Evolutionary conservation across 2,113 vertebrate species (phyloP), one percentile per base, ranked within the genome.

Genomic region (Gavia stellata): DNA sequence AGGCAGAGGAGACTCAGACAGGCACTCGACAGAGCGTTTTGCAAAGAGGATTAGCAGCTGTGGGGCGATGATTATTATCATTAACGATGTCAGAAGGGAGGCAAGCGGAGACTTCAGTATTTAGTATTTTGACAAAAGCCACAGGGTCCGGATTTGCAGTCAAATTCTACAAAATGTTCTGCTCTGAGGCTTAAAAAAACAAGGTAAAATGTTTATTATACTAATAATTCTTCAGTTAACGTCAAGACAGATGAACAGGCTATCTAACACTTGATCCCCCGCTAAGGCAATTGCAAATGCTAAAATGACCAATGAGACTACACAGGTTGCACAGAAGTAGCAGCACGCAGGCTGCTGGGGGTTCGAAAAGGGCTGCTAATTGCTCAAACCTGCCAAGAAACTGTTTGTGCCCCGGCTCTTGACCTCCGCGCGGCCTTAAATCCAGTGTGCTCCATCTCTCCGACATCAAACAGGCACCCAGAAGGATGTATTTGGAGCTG

Each of bases 1-100:
- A 81, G 84, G 89, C 65, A 78, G 75, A 67, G 50, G 74, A 93
- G 70, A 14, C 79, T 86, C 40, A 14, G 71, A 52, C 40, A 11
- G 0, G 84, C 74, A 44, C 79, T 79, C 23, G 0, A 77, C 88
- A 62, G 50, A 97, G 82, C 8, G 0, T 33, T 86, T 66, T 93
- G 93, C 78, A 94, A 92, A 92, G 93, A 95, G 93, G 90, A 95
- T 96, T 93, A 94, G 82, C 42, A 86, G 82, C 93, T 87, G 91
- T 21, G 81, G 36, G 79, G 93, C 90, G 36, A 61, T 86, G 86
- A 96, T 96, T 83, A 92, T 90, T 83, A 90, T 90, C 94, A 92
- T 82, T 96, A 96, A 92, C 34, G 23, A 82, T 86, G 53, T 86
- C 90, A 70, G 90, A 77, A 94, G 71, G 92, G 67, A 95, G 59